These are phyloP conservation scores for Drosophila sturtevanti DNA, from an alignment of 1,140 invertebrate species.

Conservation along the genomic window DNA sequence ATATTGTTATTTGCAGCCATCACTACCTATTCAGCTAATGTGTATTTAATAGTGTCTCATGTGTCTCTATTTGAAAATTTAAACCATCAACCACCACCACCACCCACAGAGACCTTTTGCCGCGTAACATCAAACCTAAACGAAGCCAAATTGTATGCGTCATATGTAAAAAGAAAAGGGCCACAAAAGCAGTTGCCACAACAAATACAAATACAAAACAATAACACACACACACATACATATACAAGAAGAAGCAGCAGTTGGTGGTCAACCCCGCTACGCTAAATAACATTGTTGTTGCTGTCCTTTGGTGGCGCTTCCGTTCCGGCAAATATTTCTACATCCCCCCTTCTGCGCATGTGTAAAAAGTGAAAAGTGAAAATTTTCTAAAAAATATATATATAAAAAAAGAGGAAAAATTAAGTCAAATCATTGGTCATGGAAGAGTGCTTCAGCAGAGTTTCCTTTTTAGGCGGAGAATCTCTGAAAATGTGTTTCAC, in stretches of 20 bases:
- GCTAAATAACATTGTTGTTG: not conserved
- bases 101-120: too few relatives aligned
- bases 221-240: constrained; percentile 17
- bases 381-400: constrained; percentile 26
- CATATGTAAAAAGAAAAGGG: constrained; percentile 56
- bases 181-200: constrained; percentile 52
- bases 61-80: constrained; percentile 49
- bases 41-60: constrained; percentile 58
- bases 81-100: constrained; percentile 32
- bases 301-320: constrained; percentile 13
- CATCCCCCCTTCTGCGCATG: constrained; percentile 55
- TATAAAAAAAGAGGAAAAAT: constrained; percentile 21
- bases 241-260: constrained; percentile 30
- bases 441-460: not conserved
- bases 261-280: constrained; percentile 23
- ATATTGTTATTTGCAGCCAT: not conserved
- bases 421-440: constrained; percentile 21
- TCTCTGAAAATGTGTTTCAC: constrained; percentile 58
- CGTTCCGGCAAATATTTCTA: constrained; percentile 47
- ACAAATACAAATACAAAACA: constrained; percentile 32
- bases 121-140: not conserved
- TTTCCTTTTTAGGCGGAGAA: too few relatives aligned
- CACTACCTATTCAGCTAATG: constrained; percentile 53
- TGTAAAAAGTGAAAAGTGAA: constrained; percentile 36
- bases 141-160: constrained; percentile 47